Base-by-base conservation (phyloP, 1,140 invertebrate genomes). In the Pseudomyrmex dendroicus region DNA sequence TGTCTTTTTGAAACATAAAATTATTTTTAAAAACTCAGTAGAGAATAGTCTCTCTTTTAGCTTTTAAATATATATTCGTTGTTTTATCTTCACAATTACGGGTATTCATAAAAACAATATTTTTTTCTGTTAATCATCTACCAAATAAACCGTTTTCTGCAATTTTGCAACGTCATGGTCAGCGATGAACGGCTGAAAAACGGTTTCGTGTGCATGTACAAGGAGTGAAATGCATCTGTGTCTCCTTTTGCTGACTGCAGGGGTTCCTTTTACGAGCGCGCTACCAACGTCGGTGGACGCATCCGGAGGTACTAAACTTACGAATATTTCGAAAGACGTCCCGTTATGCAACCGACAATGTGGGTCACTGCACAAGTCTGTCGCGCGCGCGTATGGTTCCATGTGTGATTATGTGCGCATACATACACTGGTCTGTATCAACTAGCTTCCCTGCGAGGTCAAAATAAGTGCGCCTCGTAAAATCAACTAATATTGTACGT, bases 281-380 rank as follows among this genome's bases (percentile, higher is more conserved):
- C 80, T 82, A 73, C 84, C 66, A 74, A 87, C 70, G 74, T 89
- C 85, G 74, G 52, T 68, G 54, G 80, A 88, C 86, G 84, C 72
- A 73, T 64, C 70, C 73, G 44, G 73, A 85, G 73, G 85, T 85
- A 84, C 80, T 92, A 91, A 91, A 91, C 86, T 87, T 84, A 84
- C 88, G 84, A 93, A 92, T 92, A 92, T 91, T 92, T 91, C 86
- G 86, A 88, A 90, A 92, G 88, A 54, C 86, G 84, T 90, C 84
- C 91, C 90, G 90, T 92, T 93, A 91, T 89, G 90, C 90, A 92
- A 92, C 35, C 91, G 88, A 92, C 90, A 92, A 93, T 92, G 87
- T 92, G 86, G 90, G 88, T 92, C 91, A 92, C 85, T 86, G 86
- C 89, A 87, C 83, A 85, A 82, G 70, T 83, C 78, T 56, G 56